Evolutionary conservation across 2,797 vertebrate genomes (phyloP).

Genomic region (Lycodopsis pacificus): DNA sequence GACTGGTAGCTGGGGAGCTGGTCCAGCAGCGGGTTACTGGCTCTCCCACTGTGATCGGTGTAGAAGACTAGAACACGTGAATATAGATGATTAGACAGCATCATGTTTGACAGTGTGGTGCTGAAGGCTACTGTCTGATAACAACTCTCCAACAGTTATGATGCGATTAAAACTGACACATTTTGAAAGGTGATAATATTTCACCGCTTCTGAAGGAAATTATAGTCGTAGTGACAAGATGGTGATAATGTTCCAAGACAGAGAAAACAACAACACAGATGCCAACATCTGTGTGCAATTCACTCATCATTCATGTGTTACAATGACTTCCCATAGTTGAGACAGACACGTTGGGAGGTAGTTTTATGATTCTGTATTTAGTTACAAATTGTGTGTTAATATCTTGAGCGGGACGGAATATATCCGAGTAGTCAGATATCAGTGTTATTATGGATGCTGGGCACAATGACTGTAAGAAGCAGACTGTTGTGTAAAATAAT

Average conservation of each 20-base stretch:
- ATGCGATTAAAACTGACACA: not conserved
- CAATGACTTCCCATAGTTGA: too few relatives aligned
- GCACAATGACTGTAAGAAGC: not conserved
- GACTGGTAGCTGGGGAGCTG: slow-evolving; percentile 94
- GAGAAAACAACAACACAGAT: not conserved
- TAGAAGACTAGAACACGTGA: slow-evolving; percentile 73
- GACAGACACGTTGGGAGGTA: not conserved
- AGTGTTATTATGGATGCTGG: not conserved
- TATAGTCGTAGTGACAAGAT: not conserved
- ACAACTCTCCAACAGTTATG: too few relatives aligned
- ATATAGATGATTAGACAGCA: not conserved
- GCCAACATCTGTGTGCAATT: not conserved
- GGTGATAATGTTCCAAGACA: not conserved
- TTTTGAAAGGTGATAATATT: not conserved
- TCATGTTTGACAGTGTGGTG: not conserved
- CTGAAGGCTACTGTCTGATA: not conserved
- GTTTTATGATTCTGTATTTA: not conserved
- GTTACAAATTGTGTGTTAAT: not conserved
- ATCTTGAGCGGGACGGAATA: not conserved
- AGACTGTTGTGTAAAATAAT: too few relatives aligned
- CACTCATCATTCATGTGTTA: too few relatives aligned
- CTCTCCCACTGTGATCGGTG: slow-evolving; percentile 64
- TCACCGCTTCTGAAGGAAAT: not conserved
- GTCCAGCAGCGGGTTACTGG: slow-evolving; percentile 88
- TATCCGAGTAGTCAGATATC: too few relatives aligned